These are phyloP conservation scores for Tragulus kanchil DNA, from an alignment of 2,113 vertebrate species.

Conservation along the genomic window DNA sequence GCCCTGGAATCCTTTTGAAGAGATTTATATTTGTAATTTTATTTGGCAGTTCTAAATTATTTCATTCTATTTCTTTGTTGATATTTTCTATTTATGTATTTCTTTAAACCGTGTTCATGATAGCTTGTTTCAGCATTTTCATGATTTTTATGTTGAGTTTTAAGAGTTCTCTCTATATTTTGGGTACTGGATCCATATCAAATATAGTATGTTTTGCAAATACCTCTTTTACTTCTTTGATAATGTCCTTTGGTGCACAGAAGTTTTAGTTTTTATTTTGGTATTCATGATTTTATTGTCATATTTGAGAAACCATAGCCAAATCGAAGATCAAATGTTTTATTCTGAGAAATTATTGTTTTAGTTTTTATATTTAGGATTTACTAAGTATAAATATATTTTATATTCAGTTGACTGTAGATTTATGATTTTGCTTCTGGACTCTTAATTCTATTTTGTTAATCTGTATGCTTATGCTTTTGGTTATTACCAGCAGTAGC, in stretches of 20 bases:
- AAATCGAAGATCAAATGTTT: background rate
- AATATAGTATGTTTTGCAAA: background rate
- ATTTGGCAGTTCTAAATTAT: background rate
- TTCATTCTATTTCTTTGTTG: background rate
- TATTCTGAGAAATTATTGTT: background rate
- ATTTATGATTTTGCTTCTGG: background rate
- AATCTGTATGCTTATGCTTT: background rate
- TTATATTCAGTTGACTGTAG: background rate
- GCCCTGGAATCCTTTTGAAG: background rate
- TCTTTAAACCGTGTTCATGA: background rate
- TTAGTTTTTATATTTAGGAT: background rate
- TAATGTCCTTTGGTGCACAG: background rate
- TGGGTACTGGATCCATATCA: background rate
- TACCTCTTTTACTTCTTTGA: background rate
- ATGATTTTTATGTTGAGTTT: background rate
- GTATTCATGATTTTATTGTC: background rate
- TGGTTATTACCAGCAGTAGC: background rate
- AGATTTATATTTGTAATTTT: background rate
- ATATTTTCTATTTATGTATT: background rate
- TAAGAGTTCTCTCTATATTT: background rate
- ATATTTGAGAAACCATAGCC: background rate
- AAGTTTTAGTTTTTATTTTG: background rate
- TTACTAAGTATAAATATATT: too few species aligned
- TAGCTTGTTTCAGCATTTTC: background rate
- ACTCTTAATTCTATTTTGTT: background rate